These are phyloP conservation scores for Astur gentilis DNA, from an alignment of 2,113 vertebrate genomes.

Conservation along the genomic window DNA sequence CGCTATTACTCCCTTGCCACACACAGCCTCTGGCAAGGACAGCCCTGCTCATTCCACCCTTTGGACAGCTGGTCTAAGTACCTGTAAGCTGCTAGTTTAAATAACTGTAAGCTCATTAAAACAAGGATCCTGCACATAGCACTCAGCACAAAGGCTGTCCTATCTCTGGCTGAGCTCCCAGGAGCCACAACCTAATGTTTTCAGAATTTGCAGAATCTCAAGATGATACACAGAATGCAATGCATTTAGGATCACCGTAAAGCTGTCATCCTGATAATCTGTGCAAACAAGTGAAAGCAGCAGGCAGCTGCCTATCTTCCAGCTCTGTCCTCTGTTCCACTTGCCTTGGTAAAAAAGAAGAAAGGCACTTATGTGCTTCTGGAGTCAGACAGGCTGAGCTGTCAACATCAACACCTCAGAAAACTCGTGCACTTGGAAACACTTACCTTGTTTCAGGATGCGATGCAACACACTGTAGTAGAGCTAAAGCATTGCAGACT, in stretches of 20 bases:
- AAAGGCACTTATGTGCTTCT: neutral
- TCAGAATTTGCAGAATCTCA: neutral
- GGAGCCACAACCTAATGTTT: neutral
- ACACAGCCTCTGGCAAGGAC: neutral
- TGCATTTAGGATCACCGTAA: neutral
- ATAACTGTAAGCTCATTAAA: neutral
- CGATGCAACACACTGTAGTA: constrained; percentile 95
- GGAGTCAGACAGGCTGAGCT: neutral
- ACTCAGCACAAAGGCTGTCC: neutral
- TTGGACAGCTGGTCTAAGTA: neutral
- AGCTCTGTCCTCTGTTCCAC: neutral
- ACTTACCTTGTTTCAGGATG: constrained; percentile 94
- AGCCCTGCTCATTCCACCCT: neutral
- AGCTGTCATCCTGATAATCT: neutral
- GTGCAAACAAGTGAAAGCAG: neutral
- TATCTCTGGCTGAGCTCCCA: neutral
- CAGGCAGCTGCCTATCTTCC: neutral
- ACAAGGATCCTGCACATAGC: neutral
- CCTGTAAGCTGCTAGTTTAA: neutral
- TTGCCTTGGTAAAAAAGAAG: neutral
- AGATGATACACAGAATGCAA: neutral
- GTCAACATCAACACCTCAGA: neutral
- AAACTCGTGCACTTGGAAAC: neutral
- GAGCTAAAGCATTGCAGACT: constrained; percentile 95
- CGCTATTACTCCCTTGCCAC: neutral